Percentiles rank a stretch among this genome's conserved stretches.
phyloP scores from a whole-genome alignment of 2,888 invertebrate genomes.

The Phortica okadai region DNA sequence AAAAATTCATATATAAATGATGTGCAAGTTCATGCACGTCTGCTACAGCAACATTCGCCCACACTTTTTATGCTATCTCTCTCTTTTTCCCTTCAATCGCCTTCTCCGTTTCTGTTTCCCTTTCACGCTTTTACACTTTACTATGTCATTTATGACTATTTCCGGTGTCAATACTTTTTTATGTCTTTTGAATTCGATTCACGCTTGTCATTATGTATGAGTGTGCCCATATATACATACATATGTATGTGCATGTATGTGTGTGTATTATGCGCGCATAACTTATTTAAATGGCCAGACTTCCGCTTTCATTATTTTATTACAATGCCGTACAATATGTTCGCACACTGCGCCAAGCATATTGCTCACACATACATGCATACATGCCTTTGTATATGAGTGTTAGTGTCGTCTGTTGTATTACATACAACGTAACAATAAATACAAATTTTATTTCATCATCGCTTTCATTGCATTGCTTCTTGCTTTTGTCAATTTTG shows the following conservation, averaged over 20 bases:
- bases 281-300: conserved; percentile 50
- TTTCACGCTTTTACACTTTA: neutral
- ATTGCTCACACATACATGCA: conserved; percentile 5
- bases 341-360: conserved; percentile 18
- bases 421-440: conserved; percentile 18
- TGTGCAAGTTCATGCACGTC: too few relatives aligned
- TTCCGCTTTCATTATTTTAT: conserved; percentile 39
- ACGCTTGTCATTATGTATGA: neutral
- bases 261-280: conserved; percentile 37
- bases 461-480: conserved; percentile 29
- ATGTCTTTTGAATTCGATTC: conserved; percentile 29
- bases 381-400: neutral
- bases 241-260: conserved; percentile 3
- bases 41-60: too few relatives aligned
- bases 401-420: neutral
- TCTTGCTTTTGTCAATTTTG: conserved; percentile 39
- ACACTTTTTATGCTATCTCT: neutral
- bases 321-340: conserved; percentile 2
- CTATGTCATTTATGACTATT: conserved; percentile 17
- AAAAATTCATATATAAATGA: neutral
- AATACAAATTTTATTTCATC: conserved; percentile 41
- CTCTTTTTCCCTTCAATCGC: neutral
- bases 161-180: conserved; percentile 26
- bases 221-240: neutral
- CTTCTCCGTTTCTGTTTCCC: neutral